phyloP scores from a whole-genome alignment of 2,113 vertebrate species.

The Isurus oxyrinchus region DNA sequence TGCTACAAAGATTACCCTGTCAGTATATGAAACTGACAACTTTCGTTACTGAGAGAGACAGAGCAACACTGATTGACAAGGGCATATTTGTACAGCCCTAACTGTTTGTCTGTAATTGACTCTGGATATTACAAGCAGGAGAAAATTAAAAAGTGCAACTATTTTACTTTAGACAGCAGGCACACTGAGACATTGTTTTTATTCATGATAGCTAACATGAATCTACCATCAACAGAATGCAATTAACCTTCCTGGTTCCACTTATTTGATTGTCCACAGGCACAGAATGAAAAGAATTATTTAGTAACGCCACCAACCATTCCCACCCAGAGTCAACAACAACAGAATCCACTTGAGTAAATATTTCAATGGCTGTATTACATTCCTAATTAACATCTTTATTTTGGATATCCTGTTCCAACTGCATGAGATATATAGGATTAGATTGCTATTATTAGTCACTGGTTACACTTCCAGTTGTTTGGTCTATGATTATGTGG shows the following conservation, averaged over 20 bases:
- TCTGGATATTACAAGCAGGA: not conserved
- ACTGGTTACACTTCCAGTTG: not conserved
- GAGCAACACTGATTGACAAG: not conserved
- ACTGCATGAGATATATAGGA: not conserved
- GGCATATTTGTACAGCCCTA: not conserved
- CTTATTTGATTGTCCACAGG: not conserved
- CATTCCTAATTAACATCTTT: not conserved
- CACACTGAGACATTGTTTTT: not conserved
- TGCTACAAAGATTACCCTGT: not conserved
- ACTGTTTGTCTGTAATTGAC: not conserved
- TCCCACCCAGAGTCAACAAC: not conserved
- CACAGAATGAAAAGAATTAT: not conserved
- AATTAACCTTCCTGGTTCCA: conserved; percentile 3
- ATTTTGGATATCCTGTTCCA: not conserved
- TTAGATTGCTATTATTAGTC: not conserved
- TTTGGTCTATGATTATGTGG: not conserved
- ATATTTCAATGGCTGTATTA: not conserved
- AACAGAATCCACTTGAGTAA: not conserved
- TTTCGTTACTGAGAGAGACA: not conserved
- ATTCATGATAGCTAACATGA: not conserved
- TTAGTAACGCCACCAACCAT: not conserved
- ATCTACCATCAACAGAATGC: not conserved
- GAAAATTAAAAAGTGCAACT: not conserved
- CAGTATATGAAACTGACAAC: not conserved
- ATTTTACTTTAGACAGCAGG: not conserved